Percentiles rank a stretch among this genome's conserved stretches.
Evolutionary conservation across 1,140 invertebrate species (phyloP).

Genomic region (Olivierus martensii): DNA sequence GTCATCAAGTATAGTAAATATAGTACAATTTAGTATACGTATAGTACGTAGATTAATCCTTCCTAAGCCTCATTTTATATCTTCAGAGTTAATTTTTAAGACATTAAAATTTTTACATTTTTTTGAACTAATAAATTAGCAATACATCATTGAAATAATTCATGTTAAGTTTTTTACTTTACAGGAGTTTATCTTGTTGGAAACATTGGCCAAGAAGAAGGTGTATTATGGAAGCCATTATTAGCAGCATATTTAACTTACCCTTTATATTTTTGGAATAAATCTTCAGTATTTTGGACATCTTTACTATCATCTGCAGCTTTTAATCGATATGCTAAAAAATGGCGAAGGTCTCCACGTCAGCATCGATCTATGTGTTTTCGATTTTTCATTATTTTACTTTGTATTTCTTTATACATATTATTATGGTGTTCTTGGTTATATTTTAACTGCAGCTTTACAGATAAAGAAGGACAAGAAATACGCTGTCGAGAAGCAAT

Average conservation of each 20-base stretch:
- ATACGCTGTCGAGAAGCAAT: conserved; percentile 65
- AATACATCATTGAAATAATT: too few relatives aligned
- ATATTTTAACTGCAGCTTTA: conserved; percentile 78
- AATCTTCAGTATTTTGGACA: conserved; percentile 30
- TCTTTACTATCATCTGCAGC: conserved; percentile 9
- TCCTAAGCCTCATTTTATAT: too few relatives aligned
- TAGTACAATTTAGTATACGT: too few relatives aligned
- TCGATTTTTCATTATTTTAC: conserved; percentile 34
- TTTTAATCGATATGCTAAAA: conserved; percentile 42
- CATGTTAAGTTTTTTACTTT: too few relatives aligned
- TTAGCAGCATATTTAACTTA: conserved; percentile 45
- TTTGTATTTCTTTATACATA: conserved; percentile 51
- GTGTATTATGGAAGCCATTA: conserved; percentile 49
- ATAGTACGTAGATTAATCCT: too few relatives aligned
- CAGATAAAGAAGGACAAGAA: conserved; percentile 71
- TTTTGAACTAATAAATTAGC: too few relatives aligned
- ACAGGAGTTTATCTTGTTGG: conserved; percentile 76
- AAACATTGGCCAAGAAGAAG: conserved; percentile 69
- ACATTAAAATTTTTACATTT: too few relatives aligned
- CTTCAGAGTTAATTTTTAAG: too few relatives aligned
- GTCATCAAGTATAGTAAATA: too few relatives aligned
- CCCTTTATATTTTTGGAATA: conserved; percentile 50
- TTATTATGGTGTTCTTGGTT: conserved; percentile 60
- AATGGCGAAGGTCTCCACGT: conserved; percentile 52
- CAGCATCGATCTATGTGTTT: conserved; percentile 33